phyloP scores from a whole-genome alignment of 1,140 invertebrate genomes.

The Agrilus planipennis region DNA sequence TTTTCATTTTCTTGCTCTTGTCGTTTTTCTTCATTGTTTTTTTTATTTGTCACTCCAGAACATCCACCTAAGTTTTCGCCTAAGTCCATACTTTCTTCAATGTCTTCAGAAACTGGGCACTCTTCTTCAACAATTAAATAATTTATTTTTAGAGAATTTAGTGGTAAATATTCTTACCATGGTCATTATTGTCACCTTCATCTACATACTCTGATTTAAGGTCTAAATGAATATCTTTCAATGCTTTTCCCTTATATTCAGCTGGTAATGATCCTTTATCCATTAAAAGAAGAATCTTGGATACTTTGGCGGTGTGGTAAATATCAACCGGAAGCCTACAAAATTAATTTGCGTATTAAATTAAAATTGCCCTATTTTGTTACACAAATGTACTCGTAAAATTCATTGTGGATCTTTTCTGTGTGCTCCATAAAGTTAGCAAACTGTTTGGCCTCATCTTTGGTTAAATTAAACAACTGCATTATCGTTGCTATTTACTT shows the following conservation, averaged over 20 bases:
- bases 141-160: no score
- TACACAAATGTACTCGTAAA: conserved; percentile 20
- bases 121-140: no score
- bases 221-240: conserved; percentile 13
- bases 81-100: no score
- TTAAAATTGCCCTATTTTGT: background rate
- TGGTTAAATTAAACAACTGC: conserved; percentile 15
- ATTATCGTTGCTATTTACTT: conserved; percentile 18
- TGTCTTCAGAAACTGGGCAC: no score
- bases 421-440: conserved; percentile 16
- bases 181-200: conserved; percentile 7
- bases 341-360: no score
- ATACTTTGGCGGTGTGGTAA: conserved; percentile 18
- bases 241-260: conserved; percentile 17
- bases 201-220: conserved; percentile 10
- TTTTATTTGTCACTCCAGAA: no score
- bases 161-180: no score
- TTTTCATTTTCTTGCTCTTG: no score
- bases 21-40: no score
- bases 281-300: conserved; percentile 20
- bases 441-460: conserved; percentile 17
- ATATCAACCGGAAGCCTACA: conserved; percentile 15
- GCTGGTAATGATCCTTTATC: conserved; percentile 15
- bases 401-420: conserved; percentile 16
- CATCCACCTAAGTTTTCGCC: no score